Evolutionary conservation across 1,140 invertebrate species (phyloP), one percentile per base, ranked within the genome.

Genomic region (Drosophila parabipectinata): DNA sequence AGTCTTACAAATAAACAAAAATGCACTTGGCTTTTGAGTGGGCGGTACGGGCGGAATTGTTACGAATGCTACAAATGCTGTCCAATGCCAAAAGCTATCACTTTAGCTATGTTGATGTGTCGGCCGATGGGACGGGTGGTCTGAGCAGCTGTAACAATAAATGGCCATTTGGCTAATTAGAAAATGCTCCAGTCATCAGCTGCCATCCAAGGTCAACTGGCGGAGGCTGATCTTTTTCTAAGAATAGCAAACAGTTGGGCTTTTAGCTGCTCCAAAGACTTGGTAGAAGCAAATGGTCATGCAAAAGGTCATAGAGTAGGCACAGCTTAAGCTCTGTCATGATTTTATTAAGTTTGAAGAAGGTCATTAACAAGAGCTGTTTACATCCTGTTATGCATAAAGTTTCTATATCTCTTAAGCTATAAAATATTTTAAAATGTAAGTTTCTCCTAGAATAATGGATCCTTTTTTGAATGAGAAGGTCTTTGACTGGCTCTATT

Each of bases 101-200:
- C 39, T 30, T 12, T 44, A 41, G 44, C 18, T 10, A 48, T 51
- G 72, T 15, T 50, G 26, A 32, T 9, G 18, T n/a, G 34, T 21
- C 32, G 14, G 45, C 62, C 9, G 15, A 26, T n/a, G 18, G 14
- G 34, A 7, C 32, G 18, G 45, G 56, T 15, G 56, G 45, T 34
- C 28, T 45, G 10, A 28, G 32, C 54, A 57, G 56, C 55, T 57
- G 48, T 60, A 61, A 81, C 68, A 80, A 71, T 58, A 78, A 68
- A 62, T 44, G 74, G 56, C 82, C 74, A 85, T 87, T 85, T 87
- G 74, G 63, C 69, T 85, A 85, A 85, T 85, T 87, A 78, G 61
- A 69, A 68, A 76, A 61, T 50, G 73, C 72, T 61, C 54, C 60
- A 28, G 41, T 68, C 66, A 50, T 56, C 34, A 37, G 48, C 39